Evolutionary conservation across 2,797 vertebrate species (phyloP), one percentile per base, ranked within the genome.

Genomic region (Pogonophryne albipinna): DNA sequence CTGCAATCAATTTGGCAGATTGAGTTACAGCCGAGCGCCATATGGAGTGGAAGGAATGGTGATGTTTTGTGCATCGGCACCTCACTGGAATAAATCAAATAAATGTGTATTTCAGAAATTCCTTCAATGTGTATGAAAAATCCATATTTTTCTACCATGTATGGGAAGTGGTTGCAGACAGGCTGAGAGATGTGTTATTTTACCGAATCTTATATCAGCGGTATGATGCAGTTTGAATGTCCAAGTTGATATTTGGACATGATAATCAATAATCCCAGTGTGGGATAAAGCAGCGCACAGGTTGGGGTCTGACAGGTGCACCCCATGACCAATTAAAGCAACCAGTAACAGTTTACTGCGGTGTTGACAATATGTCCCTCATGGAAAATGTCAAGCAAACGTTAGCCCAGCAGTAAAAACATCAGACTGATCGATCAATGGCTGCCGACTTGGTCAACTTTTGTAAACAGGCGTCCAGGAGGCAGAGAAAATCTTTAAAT

Each of bases 201-300:
- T 19, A 63, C 59, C 64, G 62, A 34, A 78, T 76, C 65, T 74
- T 50, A 61, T 80, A 64, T 70, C 65, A 57, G 71, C 73, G 49
- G 64, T 31, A 46, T 71, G 66, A 63, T 20, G 41, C 51, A 38
- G 66, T 66, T 82, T 86, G 53, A 79, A 78, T 56, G 79, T 81
- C 68, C 82, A 60, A 27, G 67, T 23, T 82, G 80, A 76, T 85
- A 80, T 86, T 73, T 79, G 75, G 88, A 91, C 79, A 66, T 57
- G 70, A 82, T 82, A 74, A 90, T 93, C 93, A 82, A 92, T 92
- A 87, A 85, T 78, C 79, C 51, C 83, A 85, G 74, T 6, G 68
- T 66, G 88, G 82, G 76, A 69, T 10, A 58, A 80, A 69, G 68
- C 71, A 34, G 47, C 27, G 42, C 79, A 68, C 73, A 66, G 70